Evolutionary conservation across 2,113 vertebrate species (phyloP), one percentile per base, ranked within the genome.

Genomic region (Aleadryas rufinucha): DNA sequence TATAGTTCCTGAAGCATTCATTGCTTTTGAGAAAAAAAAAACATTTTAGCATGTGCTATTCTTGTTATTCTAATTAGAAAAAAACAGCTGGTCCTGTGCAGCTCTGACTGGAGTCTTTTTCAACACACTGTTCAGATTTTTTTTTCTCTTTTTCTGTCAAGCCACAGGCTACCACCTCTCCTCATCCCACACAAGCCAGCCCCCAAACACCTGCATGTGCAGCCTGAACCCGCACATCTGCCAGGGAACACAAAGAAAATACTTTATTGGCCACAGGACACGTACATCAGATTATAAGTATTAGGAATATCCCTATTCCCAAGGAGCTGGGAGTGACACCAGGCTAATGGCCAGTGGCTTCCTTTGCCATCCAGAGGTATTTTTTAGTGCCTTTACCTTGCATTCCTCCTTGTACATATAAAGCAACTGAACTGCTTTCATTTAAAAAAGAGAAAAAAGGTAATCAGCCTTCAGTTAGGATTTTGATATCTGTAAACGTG

Each of bases 21-120:
- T 98, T 97, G 98, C 97, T 98, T 98, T 95, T 93, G 96, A 97
- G 97, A 95, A 77, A 90, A 96, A 90, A 96, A 91, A 82, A 39
- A 93, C 96, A 97, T 97, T 98, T 98, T 98, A 98, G 97, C 97
- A 96, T 98, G 98, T 98, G 98, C 98, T 98, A 98, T 98, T 98
- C 98, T 98, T 98, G 98, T 98, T 98, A 98, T 98, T 98, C 97
- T 98, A 98, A 98, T 98, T 98, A 98, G 98, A 96, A 98, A 98
- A 97, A 98, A 98, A 98, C 98, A 98, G 98, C 98, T 98, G 98
- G 97, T 98, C 97, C 96, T 97, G 94, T 54, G 78, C 95, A 93
- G 97, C 97, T 98, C 98, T 94, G 97, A 97, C 96, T 97, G 97
- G 92, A 97, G 94, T 97, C 79, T 97, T 97, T 97, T 98, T 97